Conservation (phyloP, 37 sponge, comb jelly and placozoan species). For the Petrosia ficiformis region DNA sequence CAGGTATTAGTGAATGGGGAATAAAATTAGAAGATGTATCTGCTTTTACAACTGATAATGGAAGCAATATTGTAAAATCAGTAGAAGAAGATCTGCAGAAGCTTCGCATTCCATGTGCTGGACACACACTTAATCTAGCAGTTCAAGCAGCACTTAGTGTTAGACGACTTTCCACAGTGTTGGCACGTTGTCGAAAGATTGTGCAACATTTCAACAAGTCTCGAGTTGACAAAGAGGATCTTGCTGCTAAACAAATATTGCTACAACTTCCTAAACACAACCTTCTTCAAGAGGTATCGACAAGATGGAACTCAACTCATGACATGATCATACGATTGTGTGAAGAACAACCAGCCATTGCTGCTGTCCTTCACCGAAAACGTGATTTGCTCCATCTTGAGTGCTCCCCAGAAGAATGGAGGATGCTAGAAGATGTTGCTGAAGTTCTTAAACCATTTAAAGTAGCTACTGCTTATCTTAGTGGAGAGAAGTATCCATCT, state of each 20-base stretch:
- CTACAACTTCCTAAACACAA: conserved; percentile 13
- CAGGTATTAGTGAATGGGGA: background rate
- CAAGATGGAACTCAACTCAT: conserved; percentile 8
- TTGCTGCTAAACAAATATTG: conserved; percentile 7
- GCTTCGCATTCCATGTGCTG: conserved; percentile 16
- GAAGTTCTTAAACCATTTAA: conserved; percentile 18
- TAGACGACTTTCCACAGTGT: background rate
- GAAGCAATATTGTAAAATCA: conserved; percentile 22
- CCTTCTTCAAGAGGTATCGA: background rate
- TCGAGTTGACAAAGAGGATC: background rate
- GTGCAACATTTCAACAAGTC: conserved; percentile 16
- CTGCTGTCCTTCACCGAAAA: conserved; percentile 9
- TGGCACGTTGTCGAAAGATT: background rate
- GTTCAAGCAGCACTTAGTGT: conserved; percentile 6
- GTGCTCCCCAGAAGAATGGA: conserved; percentile 20
- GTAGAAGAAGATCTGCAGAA: conserved; percentile 15
- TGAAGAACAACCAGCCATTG: conserved; percentile 23
- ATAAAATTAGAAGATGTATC: conserved; percentile 17
- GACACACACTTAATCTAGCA: conserved; percentile 20
- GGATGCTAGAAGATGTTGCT: conserved; percentile 11
- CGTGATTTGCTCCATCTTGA: conserved; percentile 17
- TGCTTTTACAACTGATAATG: conserved; percentile 22
- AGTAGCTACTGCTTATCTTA: conserved; percentile 20
- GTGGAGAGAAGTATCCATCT: conserved; percentile 9
- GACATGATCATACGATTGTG: conserved; percentile 21